Percentiles rank a stretch among this genome's conserved stretches.
Evolutionary conservation across 2,113 vertebrate species (phyloP).

Genomic region (Dromaius novaehollandiae): DNA sequence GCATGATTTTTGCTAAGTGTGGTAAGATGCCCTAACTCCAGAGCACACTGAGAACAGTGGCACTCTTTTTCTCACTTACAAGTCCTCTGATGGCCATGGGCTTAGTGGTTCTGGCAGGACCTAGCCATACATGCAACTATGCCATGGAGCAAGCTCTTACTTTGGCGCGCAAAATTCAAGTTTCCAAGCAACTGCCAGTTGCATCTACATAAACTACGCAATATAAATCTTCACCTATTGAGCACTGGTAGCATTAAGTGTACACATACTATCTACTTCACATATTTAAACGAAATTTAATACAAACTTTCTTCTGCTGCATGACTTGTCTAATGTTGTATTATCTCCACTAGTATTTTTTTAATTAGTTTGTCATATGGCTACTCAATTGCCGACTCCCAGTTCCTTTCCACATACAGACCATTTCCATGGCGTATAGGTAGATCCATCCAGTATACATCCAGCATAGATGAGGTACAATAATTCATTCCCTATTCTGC

Average conservation of each 20-base stretch:
- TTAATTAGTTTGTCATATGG: background rate
- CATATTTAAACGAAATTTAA: background rate
- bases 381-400: background rate
- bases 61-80: background rate
- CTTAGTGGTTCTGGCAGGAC: background rate
- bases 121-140: background rate
- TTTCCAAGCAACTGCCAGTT: background rate
- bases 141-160: background rate
- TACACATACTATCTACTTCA: accelerated
- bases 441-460: background rate
- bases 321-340: too few species aligned
- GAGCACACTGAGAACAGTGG: slow-evolving; percentile 16
- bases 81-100: background rate
- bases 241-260: background rate
- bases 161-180: background rate
- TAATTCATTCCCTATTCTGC: background rate
- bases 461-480: background rate
- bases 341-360: background rate
- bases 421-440: background rate
- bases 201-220: background rate
- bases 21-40: slow-evolving; percentile 48
- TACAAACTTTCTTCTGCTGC: background rate
- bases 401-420: background rate
- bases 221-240: background rate
- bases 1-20: background rate